A percentile compares a stretch with the other conserved stretches of the same genome.
Conservation (phyloP, 2,113 vertebrate species). For the Nesogale talazaci region DNA sequence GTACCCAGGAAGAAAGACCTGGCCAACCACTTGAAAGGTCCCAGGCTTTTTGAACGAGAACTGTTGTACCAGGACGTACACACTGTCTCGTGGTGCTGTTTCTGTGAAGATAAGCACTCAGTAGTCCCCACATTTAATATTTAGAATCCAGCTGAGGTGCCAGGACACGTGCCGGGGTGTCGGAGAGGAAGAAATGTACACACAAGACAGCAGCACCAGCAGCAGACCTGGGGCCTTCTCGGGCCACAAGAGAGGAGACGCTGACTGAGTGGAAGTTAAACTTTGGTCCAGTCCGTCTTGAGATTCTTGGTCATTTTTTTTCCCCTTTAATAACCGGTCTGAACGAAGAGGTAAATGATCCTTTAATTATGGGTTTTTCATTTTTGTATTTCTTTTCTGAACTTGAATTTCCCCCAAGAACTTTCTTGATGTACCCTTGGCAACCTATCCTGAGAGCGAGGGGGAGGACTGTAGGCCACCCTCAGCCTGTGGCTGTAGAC, state of each 20-base stretch:
- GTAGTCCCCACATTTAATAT: background rate
- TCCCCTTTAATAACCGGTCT: background rate
- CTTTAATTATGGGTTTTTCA: background rate
- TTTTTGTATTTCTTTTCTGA: background rate
- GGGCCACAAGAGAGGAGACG: background rate
- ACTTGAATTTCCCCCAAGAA: background rate
- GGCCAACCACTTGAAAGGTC: background rate
- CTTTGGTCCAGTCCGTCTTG: background rate
- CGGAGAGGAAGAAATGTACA: background rate
- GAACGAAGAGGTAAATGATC: background rate
- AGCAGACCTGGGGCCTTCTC: too few relatives aligned
- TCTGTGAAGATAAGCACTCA: background rate
- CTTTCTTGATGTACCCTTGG: background rate
- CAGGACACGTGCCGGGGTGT: too few relatives aligned
- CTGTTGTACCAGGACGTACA: too few relatives aligned
- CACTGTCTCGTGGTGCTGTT: background rate
- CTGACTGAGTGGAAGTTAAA: background rate
- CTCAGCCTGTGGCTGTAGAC: background rate
- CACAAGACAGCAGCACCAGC: background rate
- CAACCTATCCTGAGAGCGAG: background rate
- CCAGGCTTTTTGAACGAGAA: too few relatives aligned
- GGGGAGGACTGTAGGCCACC: accelerated
- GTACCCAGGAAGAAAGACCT: background rate
- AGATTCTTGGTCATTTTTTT: background rate
- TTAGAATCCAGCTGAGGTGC: background rate